Percentiles rank a stretch among this genome's conserved stretches.
phyloP scores from a whole-genome alignment of 2,113 vertebrate species.

The Sprattus sprattus region DNA sequence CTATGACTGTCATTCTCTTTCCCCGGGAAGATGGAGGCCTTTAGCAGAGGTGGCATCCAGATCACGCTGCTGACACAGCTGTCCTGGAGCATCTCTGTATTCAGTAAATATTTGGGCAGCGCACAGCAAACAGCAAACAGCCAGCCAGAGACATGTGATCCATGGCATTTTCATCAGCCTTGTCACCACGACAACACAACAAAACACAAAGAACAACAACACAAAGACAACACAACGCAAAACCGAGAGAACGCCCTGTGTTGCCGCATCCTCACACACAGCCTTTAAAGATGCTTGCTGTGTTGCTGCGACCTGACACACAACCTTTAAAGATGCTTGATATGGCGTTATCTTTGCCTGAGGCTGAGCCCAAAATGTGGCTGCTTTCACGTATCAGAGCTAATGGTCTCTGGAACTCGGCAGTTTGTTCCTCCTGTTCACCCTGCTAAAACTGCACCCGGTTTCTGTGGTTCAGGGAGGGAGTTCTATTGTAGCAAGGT shows the following conservation, averaged over 20 bases:
- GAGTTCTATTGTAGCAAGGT: background rate
- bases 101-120: conserved; percentile 12
- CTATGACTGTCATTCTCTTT: background rate
- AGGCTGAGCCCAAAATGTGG: background rate
- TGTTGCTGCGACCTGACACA: background rate
- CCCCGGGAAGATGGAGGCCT: background rate
- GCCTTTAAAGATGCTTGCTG: background rate
- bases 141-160: background rate
- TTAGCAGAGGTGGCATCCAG: background rate
- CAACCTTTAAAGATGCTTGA: background rate
- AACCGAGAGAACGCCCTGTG: background rate
- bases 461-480: background rate
- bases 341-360: background rate
- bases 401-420: background rate
- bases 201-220: background rate
- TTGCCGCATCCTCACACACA: background rate
- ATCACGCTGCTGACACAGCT: conserved; percentile 11
- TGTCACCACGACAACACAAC: background rate
- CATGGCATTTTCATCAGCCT: background rate
- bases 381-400: background rate
- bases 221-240: conserved; percentile 2
- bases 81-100: background rate
- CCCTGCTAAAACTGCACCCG: background rate
- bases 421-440: background rate
- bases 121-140: conserved; percentile 6